Conservation (phyloP, 2,888 invertebrate genomes). For the Eupithecia subumbrata region DNA sequence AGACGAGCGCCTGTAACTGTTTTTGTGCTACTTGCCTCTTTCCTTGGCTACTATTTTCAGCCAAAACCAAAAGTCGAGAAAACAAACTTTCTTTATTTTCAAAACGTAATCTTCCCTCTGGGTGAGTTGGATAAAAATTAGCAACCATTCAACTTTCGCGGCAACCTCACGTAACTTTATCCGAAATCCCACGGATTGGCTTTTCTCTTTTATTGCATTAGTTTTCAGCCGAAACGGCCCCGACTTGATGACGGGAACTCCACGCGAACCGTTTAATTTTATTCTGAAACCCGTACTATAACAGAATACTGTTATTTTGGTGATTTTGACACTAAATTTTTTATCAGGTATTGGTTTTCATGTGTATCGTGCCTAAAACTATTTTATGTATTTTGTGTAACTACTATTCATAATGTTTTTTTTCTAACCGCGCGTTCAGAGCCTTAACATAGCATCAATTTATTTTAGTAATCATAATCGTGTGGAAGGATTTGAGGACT, state of each 20-base stretch:
- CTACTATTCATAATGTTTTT: too few species aligned
- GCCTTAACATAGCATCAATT: neutral
- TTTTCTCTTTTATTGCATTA: conserved; percentile 53
- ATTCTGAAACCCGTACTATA: conserved; percentile 27
- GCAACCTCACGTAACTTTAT: conserved; percentile 47
- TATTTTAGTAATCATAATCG: too few species aligned
- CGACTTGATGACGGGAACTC: conserved; percentile 47
- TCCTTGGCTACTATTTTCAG: neutral
- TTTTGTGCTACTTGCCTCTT: neutral
- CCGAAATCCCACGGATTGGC: conserved; percentile 47
- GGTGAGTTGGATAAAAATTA: conserved; percentile 16
- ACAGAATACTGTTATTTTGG: conserved; percentile 32
- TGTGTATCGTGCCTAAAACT: neutral
- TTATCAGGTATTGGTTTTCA: neutral
- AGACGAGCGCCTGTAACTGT: neutral
- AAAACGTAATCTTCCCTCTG: neutral
- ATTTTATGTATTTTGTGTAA: neutral
- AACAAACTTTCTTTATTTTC: neutral
- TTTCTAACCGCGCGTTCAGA: neutral
- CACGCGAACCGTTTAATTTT: conserved; percentile 46
- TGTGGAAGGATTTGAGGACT: neutral
- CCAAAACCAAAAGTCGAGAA: neutral
- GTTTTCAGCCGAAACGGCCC: conserved; percentile 49
- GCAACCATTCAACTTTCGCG: conserved; percentile 29
- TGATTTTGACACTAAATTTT: neutral